Evolutionary conservation across 2,113 vertebrate species (phyloP).

Genomic region (human (Homo sapiens)): GRCh38 chr4:180721001-180721500

Average conservation of each 20-base stretch:
- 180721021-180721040: neutral
- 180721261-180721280: neutral
- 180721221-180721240: neutral
- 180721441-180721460: too few species aligned
- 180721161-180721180: neutral
- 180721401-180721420: neutral
- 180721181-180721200: neutral
- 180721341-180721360: neutral
- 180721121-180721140: neutral
- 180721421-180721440: neutral
- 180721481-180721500: neutral
- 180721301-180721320: neutral
- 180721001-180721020: neutral
- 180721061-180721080: neutral
- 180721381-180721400: neutral
- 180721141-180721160: neutral
- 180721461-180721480: too few species aligned
- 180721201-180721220: neutral
- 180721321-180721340: neutral
- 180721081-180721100: neutral
- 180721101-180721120: neutral
- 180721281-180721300: neutral
- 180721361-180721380: neutral
- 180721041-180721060: neutral
- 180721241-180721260: neutral